Evolutionary conservation across 2,888 invertebrate species (phyloP), one percentile per base, ranked within the genome.

Genomic region (Asteroscopus sphinx): DNA sequence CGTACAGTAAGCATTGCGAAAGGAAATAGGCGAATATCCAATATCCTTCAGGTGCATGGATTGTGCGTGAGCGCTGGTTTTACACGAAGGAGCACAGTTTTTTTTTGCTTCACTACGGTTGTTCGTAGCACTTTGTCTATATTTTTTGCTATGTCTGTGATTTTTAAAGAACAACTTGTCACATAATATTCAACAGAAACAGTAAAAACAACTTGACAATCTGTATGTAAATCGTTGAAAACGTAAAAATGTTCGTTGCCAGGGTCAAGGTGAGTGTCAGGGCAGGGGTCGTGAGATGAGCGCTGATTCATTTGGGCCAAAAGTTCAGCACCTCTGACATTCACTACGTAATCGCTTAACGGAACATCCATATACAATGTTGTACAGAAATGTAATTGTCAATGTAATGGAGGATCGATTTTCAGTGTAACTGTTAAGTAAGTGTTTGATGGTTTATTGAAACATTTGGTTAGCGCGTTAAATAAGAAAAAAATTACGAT

Each of bases 221-320:
- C 36, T 42, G 54, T 46, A 71, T 64, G 60, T 64, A 68, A 68
- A 73, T 68, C 55, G 66, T 48, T 41, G 48, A 28, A 73, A 75
- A 74, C 63, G 70, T 77, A 79, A 81, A 81, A 80, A 85, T 80
- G 74, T 71, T 59, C 46, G 54, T 47, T 51, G 78, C 67, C 68
- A 47, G 45, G 65, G 74, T 68, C 82, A 80, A 74, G 81, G 79
- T 78, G 73, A 76, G 68, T 79, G 80, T 76, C 80, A 73, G 61
- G 81, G 84, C 77, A 79, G 52, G 68, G 74, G 75, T 82, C 85
- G 83, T 79, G 83, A 73, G 85, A 83, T 79, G 80, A 75, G 74
- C 78, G 73, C 76, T 77, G 73, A 79, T 82, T 81, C 80, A 76
- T 76, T 68, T 77, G 68, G 76, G 79, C 69, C 77, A 78, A 75